Percentiles rank a stretch among this genome's conserved stretches.
Conservation (phyloP, 2,888 invertebrate genomes). For the Galeopsomyia nigrocyanea region DNA sequence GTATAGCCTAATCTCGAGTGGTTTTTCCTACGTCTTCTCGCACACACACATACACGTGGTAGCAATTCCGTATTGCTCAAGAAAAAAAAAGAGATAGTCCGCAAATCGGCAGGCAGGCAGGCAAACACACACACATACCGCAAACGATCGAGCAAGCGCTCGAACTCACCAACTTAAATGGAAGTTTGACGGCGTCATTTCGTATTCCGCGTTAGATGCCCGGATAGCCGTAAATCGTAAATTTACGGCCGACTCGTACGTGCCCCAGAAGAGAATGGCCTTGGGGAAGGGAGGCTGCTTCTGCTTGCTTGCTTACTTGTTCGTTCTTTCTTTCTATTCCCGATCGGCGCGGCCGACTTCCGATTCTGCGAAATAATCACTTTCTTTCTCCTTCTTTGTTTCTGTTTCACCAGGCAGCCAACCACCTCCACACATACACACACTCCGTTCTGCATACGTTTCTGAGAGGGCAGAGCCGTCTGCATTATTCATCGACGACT, state of each 20-base stretch:
- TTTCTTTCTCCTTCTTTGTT: slow-evolving; percentile 15
- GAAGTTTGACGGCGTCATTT: slow-evolving; percentile 50
- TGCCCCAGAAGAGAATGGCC: slow-evolving; percentile 51
- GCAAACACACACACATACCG: slow-evolving; percentile 12
- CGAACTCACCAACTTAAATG: slow-evolving; percentile 50
- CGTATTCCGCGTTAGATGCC: slow-evolving; percentile 52
- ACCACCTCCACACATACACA: too few relatives aligned
- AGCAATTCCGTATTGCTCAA: slow-evolving; percentile 26
- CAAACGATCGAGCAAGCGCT: slow-evolving; percentile 29
- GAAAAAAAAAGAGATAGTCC: not conserved
- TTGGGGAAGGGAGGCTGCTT: slow-evolving; percentile 26
- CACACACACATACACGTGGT: slow-evolving; percentile 21
- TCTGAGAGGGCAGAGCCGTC: not conserved
- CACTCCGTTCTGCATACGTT: not conserved
- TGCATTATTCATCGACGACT: slow-evolving; percentile 33
- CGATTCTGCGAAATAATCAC: slow-evolving; percentile 45
- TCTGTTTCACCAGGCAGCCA: not conserved
- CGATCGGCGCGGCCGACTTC: slow-evolving; percentile 37
- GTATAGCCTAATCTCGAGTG: slow-evolving; percentile 20
- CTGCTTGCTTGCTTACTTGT: not conserved
- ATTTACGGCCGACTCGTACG: slow-evolving; percentile 54
- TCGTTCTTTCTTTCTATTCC: not conserved
- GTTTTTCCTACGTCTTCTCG: not conserved
- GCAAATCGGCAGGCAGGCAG: not conserved
- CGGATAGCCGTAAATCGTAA: slow-evolving; percentile 53